phyloP scores from a whole-genome alignment of 2,888 invertebrate genomes.

The Xanthia icteritia region DNA sequence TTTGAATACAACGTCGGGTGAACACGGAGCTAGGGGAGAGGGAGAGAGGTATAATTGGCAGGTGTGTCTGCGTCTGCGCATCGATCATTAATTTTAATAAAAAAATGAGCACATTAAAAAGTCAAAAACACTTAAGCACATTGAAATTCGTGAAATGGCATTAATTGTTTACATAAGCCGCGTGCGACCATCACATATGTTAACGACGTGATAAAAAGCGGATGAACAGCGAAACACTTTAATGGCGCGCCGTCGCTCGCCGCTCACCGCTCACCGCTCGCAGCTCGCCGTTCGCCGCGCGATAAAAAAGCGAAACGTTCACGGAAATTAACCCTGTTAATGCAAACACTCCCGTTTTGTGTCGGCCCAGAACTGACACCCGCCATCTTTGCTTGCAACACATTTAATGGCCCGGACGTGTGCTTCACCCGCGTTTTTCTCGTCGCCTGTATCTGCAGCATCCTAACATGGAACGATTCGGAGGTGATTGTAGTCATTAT shows the following conservation, averaged over 20 bases:
- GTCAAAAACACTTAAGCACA: conserved; percentile 30
- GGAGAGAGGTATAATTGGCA: conserved; percentile 29
- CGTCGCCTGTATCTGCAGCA: conserved; percentile 34
- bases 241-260: conserved; percentile 38
- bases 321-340: conserved; percentile 60
- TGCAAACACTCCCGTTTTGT: conserved; percentile 61
- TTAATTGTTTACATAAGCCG: conserved; percentile 55
- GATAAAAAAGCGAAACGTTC: conserved; percentile 51
- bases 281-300: neutral
- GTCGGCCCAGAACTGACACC: conserved; percentile 49
- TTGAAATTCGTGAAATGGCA: conserved; percentile 42
- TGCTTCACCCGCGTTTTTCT: conserved; percentile 49
- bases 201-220: conserved; percentile 60
- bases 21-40: neutral
- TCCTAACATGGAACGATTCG: conserved; percentile 51
- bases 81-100: conserved; percentile 35
- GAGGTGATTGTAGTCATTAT: conserved; percentile 52
- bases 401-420: conserved; percentile 57
- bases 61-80: conserved; percentile 15
- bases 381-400: conserved; percentile 53
- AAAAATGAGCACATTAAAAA: conserved; percentile 32
- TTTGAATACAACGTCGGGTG: conserved; percentile 39
- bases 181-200: conserved; percentile 49
- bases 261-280: conserved; percentile 4
- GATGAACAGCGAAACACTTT: conserved; percentile 55